Base-by-base conservation (phyloP, 2,113 vertebrate species). In the Pterocles orientalis region DNA sequence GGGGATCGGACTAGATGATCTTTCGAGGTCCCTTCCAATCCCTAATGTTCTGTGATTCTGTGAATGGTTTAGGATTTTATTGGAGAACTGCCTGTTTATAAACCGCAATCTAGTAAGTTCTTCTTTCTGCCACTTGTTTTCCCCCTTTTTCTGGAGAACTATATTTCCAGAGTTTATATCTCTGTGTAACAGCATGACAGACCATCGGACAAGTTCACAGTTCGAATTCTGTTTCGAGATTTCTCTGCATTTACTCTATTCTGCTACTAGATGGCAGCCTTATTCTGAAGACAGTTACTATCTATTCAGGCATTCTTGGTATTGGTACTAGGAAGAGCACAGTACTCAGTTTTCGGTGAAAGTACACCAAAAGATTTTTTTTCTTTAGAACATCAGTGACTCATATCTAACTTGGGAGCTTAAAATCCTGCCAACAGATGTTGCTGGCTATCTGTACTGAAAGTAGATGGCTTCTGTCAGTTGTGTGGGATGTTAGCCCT, bases 231-330 rank as follows among this genome's bases (percentile, higher is more conserved):
- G 41, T 9, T 16, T 68, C 26, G 78, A 48, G 33, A 9, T 75
- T 65, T 82, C 73, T 72, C 39, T 96, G 95, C 47, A 18, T 68
- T 87, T 93, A 36, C 78, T 48, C 7, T 77, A 2, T 80, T 82
- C 41, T 92, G 57, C 91, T 95, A 65, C 95, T 95, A 82, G 93
- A 23, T 95, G 96, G 94, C 93, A 97, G 79, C 77, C 76, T 82
- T 75, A 65, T 77, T 66, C 92, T 29, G 15, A 82, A 68, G 54
- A 18, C 69, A 57, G 18, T 31, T 82, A 7, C 43, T 50, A 26
- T 28, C 12, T 33, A 3, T 8, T 61, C 60, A 20, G 25, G 33
- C 10, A 1, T 51, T 80, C 54, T 53, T 71, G 8, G 17, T 78
- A 0, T 4, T 43, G 26, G 3, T 29, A 15, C 21, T 69, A 20